A percentile compares a stretch with the other conserved stretches of the same genome.
These are phyloP conservation scores for Molossus molossus DNA, from an alignment of 2,797 vertebrate species.

Conservation along the genomic window DNA sequence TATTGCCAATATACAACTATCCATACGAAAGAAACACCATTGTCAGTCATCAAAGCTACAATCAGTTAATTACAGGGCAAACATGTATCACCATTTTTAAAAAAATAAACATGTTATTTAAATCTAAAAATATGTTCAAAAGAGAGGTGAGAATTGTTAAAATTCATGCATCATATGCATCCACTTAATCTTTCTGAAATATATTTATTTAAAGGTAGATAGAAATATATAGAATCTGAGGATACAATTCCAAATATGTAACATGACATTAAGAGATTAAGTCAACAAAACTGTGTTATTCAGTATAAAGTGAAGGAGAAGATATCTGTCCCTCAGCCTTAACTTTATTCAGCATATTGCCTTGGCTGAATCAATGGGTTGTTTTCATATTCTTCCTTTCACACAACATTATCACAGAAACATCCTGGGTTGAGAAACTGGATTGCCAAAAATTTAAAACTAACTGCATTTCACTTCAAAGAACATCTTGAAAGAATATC, in stretches of 20 bases:
- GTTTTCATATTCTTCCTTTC: background rate
- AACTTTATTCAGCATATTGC: fast-evolving
- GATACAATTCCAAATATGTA: background rate
- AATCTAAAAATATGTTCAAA: background rate
- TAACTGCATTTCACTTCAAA: constrained; percentile 25
- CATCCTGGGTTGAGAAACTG: background rate
- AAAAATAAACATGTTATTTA: background rate
- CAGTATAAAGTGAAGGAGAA: background rate
- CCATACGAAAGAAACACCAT: background rate
- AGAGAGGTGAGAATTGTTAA: background rate
- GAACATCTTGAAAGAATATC: background rate
- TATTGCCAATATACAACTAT: background rate
- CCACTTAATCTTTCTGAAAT: background rate
- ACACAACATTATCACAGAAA: background rate
- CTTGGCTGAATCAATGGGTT: background rate
- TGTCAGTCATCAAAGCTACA: background rate
- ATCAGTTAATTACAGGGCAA: background rate
- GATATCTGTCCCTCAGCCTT: background rate
- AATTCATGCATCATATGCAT: background rate
- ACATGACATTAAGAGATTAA: background rate
- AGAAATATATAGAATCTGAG: background rate
- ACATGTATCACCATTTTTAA: background rate
- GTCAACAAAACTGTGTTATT: background rate
- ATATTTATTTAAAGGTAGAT: background rate
- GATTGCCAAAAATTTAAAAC: background rate